These are phyloP conservation scores for Alectoris magna DNA, from an alignment of 2,797 vertebrate genomes.

Conservation along the genomic window DNA sequence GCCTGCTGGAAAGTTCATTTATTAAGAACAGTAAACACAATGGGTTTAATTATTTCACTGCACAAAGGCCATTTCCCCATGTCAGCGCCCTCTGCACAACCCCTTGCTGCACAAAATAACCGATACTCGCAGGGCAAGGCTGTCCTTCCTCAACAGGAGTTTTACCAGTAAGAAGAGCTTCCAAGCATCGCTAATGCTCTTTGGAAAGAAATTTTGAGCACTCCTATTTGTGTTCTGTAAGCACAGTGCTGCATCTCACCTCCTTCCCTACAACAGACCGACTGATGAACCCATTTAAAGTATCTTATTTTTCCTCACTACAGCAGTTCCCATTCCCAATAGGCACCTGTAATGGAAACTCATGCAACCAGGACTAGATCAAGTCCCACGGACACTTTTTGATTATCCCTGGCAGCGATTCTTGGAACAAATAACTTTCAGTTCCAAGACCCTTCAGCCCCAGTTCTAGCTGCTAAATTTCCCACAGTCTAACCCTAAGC, in stretches of 20 bases:
- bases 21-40: conserved; percentile 21
- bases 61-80: conserved; percentile 3
- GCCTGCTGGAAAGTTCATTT: conserved; percentile 33
- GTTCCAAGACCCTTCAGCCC: not conserved
- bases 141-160: not conserved
- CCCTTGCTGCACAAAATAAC: not conserved
- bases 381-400: not conserved
- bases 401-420: not conserved
- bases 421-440: not conserved
- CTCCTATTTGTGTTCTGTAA: not conserved
- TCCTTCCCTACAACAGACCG: not conserved
- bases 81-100: not conserved
- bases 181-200: not conserved
- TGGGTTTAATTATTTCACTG: conserved; percentile 10
- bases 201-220: not conserved
- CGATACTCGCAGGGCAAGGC: not conserved
- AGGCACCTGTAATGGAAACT: not conserved
- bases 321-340: not conserved
- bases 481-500: not conserved
- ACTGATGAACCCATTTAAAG: not conserved
- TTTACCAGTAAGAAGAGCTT: not conserved
- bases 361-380: not conserved
- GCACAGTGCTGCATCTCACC: not conserved
- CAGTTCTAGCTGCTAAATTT: not conserved
- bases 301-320: not conserved